A percentile compares a stretch with the other conserved stretches of the same genome.
phyloP scores from a whole-genome alignment of 2,888 invertebrate species.

The Blomia tropicalis region DNA sequence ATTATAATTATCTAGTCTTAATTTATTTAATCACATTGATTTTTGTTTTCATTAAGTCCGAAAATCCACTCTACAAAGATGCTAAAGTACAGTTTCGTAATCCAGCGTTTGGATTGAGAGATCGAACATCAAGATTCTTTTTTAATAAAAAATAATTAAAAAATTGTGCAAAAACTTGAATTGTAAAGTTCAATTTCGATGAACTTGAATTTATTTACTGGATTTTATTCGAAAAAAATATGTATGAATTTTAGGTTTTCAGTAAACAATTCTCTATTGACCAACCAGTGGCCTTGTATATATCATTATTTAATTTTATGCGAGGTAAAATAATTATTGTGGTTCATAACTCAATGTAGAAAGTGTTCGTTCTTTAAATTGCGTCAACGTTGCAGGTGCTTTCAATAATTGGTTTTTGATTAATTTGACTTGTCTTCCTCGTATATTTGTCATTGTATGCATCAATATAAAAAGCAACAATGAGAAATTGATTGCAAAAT shows the following conservation, averaged over 20 bases:
- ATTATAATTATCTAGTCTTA: no score
- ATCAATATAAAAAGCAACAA: constrained; percentile 1
- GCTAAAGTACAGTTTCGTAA: constrained; percentile 38
- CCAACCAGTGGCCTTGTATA: no score
- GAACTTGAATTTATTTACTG: no score
- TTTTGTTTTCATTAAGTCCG: constrained; percentile 30
- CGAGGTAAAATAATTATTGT: no score
- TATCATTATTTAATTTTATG: no score
- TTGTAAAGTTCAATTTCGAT: no score
- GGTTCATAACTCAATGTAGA: background rate
- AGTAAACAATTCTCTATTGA: no score
- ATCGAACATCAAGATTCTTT: constrained; percentile 2
- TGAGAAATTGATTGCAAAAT: background rate
- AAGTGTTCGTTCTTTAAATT: background rate
- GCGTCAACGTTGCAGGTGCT: constrained; percentile 12
- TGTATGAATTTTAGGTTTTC: no score
- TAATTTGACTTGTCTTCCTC: constrained; percentile 16
- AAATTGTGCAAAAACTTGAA: no score
- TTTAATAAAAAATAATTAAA: constrained; percentile 7
- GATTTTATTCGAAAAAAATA: no score
- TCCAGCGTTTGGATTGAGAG: constrained; percentile 36
- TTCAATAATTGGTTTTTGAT: constrained; percentile 15
- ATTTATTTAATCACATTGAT: constrained; percentile 5
- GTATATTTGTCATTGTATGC: constrained; percentile 7
- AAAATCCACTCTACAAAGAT: constrained; percentile 38